A percentile compares a stretch with the other conserved stretches of the same genome.
Conservation (phyloP, 2,113 vertebrate genomes). For the Cariama cristata region DNA sequence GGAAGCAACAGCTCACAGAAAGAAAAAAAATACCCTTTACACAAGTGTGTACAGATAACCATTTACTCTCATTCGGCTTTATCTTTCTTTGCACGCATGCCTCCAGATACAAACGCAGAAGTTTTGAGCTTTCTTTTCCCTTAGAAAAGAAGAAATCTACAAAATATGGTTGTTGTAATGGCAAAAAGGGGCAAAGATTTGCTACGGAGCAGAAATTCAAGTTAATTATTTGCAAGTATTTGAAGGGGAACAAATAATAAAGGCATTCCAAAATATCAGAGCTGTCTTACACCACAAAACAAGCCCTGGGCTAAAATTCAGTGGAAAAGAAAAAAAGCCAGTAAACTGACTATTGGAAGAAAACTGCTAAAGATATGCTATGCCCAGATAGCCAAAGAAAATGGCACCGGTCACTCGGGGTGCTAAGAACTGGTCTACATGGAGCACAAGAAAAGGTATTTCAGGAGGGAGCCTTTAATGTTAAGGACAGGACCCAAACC, state of each 20-base stretch:
- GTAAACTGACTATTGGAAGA: background rate
- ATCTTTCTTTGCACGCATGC: background rate
- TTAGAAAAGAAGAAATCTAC: background rate
- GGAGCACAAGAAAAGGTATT: background rate
- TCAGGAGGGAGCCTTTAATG: background rate
- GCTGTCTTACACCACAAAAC: background rate
- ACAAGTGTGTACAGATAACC: background rate
- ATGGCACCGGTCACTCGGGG: background rate
- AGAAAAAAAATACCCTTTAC: background rate
- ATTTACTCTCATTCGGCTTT: background rate
- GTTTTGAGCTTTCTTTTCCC: background rate
- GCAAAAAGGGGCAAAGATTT: too few species aligned
- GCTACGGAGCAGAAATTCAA: background rate
- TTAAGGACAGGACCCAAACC: background rate
- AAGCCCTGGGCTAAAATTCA: background rate
- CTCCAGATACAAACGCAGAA: background rate
- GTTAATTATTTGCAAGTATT: background rate
- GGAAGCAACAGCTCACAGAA: background rate
- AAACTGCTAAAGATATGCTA: background rate
- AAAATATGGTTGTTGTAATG: too few species aligned
- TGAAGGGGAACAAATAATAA: background rate
- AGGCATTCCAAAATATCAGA: background rate
- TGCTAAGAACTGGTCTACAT: accelerated
- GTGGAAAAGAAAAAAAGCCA: background rate
- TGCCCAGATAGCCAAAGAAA: background rate